Conservation (phyloP, 2,888 invertebrate genomes). For the Antheraea yamamai region DNA sequence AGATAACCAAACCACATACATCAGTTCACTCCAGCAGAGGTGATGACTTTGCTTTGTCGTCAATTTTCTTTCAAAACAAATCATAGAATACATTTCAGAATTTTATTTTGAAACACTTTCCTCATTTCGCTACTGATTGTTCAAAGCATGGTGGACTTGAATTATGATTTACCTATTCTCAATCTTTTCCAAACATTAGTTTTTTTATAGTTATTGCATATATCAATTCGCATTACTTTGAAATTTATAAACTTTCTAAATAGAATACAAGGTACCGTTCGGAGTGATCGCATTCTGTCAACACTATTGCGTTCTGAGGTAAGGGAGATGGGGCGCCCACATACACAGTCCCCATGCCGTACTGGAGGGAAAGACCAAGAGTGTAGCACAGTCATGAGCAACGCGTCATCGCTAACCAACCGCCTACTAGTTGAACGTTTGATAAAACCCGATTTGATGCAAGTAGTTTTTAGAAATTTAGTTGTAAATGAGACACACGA, state of each 20-base stretch:
- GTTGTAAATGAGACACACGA: neutral
- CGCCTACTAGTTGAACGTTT: neutral
- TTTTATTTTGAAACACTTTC: neutral
- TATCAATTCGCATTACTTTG: neutral
- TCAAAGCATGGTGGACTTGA: neutral
- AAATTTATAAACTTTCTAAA: neutral
- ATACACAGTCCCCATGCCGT: neutral
- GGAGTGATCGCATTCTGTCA: neutral
- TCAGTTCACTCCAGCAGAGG: neutral
- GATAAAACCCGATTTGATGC: neutral
- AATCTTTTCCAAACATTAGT: neutral
- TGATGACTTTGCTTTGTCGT: neutral
- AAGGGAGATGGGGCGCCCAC: too few species aligned
- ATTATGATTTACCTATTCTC: neutral
- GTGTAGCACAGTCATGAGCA: neutral
- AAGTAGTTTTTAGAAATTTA: neutral
- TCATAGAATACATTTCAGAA: neutral
- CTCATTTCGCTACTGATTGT: neutral
- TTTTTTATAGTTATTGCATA: neutral
- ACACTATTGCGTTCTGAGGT: too few species aligned
- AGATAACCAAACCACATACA: neutral
- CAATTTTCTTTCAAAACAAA: neutral
- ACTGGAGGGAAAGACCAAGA: neutral
- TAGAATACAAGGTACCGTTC: neutral
- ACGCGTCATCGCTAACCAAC: neutral